Conservation (phyloP, 2,113 vertebrate species). For the Plestiodon gilberti region DNA sequence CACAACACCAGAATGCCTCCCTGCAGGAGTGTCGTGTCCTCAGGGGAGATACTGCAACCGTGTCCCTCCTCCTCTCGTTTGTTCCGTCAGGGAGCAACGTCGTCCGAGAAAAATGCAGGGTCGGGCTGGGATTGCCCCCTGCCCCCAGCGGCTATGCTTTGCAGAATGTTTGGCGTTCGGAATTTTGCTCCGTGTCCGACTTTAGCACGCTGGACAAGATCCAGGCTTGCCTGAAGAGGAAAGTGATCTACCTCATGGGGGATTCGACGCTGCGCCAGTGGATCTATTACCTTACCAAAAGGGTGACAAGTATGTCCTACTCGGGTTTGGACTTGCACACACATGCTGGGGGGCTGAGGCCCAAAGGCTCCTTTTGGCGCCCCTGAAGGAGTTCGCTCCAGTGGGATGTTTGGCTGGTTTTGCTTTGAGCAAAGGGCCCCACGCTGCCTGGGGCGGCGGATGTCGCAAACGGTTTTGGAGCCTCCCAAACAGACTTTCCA, state of each 20-base stretch:
- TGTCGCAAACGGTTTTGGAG: too few species aligned
- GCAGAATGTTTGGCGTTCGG: constrained; percentile 6
- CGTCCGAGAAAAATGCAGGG: background rate
- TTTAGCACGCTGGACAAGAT: background rate
- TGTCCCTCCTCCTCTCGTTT: background rate
- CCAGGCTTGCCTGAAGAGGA: constrained; percentile 24
- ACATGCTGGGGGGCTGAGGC: background rate
- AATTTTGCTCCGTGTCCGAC: background rate
- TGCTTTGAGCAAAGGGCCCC: background rate
- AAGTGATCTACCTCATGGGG: constrained; percentile 32
- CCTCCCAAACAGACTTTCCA: too few species aligned
- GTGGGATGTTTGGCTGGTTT: background rate
- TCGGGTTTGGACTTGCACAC: background rate
- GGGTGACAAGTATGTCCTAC: constrained; percentile 43
- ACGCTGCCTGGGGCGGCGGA: too few species aligned
- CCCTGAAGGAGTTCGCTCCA: background rate
- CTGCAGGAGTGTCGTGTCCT: too few species aligned
- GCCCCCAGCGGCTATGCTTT: constrained; percentile 28
- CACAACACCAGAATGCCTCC: too few species aligned
- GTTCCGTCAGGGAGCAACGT: background rate
- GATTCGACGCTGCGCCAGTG: constrained; percentile 30
- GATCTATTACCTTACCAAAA: constrained; percentile 34
- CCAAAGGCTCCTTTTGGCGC: too few species aligned
- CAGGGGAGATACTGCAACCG: background rate
- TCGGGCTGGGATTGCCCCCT: constrained; percentile 9